These are phyloP conservation scores for Cheirogaleus major DNA, from an alignment of 2,797 vertebrate genomes.

Conservation along the genomic window DNA sequence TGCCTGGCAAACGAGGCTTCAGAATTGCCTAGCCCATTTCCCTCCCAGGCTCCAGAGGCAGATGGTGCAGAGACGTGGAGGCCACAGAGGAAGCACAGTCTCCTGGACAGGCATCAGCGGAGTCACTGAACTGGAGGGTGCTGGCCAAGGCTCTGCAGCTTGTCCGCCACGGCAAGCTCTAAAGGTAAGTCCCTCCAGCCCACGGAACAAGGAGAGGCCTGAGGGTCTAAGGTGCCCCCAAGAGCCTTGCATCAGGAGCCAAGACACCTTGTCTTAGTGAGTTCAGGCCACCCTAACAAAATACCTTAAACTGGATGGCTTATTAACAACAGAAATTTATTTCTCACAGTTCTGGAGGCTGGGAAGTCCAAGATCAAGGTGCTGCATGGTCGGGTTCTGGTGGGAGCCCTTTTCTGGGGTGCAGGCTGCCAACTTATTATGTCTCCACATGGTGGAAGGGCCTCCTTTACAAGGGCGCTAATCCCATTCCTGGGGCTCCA, in stretches of 20 bases:
- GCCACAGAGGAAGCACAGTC: no score
- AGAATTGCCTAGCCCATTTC: background rate
- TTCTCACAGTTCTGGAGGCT: background rate
- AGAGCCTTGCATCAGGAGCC: background rate
- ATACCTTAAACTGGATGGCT: background rate
- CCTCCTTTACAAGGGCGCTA: background rate
- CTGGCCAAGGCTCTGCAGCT: background rate
- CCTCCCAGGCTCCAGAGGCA: background rate
- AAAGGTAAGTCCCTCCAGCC: background rate
- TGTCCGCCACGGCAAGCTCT: background rate
- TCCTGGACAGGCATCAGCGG: background rate
- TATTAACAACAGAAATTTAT: background rate
- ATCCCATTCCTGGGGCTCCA: background rate
- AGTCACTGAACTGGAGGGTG: background rate
- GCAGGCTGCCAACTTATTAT: background rate
- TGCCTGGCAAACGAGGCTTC: constrained; percentile 6
- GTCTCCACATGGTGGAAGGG: background rate
- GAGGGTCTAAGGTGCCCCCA: background rate
- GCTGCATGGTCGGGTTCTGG: background rate
- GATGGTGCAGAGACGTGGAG: background rate
- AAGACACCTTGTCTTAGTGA: background rate
- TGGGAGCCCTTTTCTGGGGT: background rate
- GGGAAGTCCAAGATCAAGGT: background rate
- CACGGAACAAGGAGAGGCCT: background rate
- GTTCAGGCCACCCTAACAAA: background rate